Conservation (phyloP, 2,113 vertebrate genomes). For the Pterocles orientalis region DNA sequence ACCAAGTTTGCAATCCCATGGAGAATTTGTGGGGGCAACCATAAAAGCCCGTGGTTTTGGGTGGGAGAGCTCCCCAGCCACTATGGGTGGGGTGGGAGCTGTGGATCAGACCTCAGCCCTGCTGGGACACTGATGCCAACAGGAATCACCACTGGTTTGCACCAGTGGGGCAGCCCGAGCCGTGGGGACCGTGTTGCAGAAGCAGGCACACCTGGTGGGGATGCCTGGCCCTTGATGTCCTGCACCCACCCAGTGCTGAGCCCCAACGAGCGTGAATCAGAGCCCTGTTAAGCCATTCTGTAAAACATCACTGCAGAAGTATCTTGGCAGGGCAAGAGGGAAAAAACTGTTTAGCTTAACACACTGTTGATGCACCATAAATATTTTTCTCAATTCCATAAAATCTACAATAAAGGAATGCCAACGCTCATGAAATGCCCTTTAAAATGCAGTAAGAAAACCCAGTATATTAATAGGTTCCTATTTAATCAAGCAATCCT, state of each 20-base stretch:
- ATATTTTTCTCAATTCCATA: background rate
- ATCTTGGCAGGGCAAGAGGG: background rate
- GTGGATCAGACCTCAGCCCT: background rate
- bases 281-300: background rate
- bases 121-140: background rate
- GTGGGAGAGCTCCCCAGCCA: background rate
- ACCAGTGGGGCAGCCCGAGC: background rate
- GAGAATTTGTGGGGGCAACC: rapidly evolving
- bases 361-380: background rate
- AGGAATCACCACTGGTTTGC: background rate
- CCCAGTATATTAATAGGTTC: background rate
- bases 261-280: rapidly evolving
- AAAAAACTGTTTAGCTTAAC: conserved; percentile 4
- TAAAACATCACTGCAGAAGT: background rate
- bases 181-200: background rate
- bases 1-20: background rate
- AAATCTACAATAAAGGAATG: background rate
- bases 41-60: background rate
- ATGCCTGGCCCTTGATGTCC: background rate
- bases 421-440: background rate
- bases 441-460: background rate
- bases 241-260: background rate
- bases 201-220: background rate
- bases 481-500: background rate
- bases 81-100: background rate